phyloP scores from a whole-genome alignment of 2,113 vertebrate species.

The Henicopernis longicauda region DNA sequence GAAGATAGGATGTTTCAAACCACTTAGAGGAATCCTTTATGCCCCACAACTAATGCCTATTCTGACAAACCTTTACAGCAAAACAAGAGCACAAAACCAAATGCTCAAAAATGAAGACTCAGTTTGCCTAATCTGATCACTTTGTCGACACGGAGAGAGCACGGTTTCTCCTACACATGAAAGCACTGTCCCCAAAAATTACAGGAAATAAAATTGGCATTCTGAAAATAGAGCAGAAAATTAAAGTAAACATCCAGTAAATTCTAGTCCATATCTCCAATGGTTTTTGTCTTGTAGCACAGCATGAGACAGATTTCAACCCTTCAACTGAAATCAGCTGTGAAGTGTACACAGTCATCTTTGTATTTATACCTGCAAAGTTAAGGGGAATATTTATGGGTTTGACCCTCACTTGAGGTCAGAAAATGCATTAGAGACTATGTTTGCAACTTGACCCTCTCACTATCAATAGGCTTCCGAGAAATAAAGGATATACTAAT shows the following conservation, averaged over 20 bases:
- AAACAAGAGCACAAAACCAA: not conserved
- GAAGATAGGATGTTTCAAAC: not conserved
- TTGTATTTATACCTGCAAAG: not conserved
- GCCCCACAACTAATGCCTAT: not conserved
- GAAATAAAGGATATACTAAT: slow-evolving; percentile 42
- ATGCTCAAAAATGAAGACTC: not conserved
- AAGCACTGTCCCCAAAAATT: not conserved
- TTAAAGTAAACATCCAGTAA: not conserved
- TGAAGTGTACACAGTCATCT: not conserved
- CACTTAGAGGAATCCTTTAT: not conserved
- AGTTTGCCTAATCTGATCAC: not conserved
- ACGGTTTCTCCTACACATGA: fast-evolving
- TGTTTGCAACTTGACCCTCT: not conserved
- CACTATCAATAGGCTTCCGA: not conserved
- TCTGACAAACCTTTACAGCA: not conserved
- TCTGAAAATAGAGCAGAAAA: slow-evolving; percentile 11
- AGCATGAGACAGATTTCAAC: slow-evolving; percentile 11
- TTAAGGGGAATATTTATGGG: not conserved
- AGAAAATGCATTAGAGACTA: not conserved
- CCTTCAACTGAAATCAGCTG: slow-evolving; percentile 5
- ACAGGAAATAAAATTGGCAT: not conserved
- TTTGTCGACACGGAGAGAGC: not conserved
- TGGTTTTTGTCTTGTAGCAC: slow-evolving; percentile 5
- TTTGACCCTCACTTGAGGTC: not conserved
- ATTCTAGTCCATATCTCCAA: not conserved